Base-by-base conservation (phyloP, 2,888 invertebrate genomes). In the Automeris io region DNA sequence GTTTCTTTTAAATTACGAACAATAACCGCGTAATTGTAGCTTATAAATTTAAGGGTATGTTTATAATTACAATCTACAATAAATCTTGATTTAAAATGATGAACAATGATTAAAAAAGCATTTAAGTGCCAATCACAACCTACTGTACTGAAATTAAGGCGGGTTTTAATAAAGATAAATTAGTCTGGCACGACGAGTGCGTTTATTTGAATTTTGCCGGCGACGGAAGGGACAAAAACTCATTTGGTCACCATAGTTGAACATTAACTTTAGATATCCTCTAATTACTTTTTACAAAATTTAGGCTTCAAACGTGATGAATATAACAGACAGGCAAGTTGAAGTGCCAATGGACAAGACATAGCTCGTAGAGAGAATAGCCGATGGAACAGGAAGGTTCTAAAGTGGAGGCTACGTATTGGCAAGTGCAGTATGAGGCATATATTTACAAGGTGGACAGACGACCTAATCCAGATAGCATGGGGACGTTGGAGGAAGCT, bases 271-370 rank as follows among this genome's bases (percentile, higher is more conserved):
- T 33, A 11, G 9, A 13, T n/a, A n/a, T n/a, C n/a, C 8, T 11
- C 33, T 38, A 23, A 37, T 22, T 37, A 32, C 18, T 32, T 31
- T 18, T 31, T 37, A 33, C 25, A 26, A 38, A 13, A 23, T 13
- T 29, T n/a, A 2, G 9, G 7, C 16, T 22, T 24, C 18, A 19
- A 12, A 38, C 22, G 25, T n/a, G n/a, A 33, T 24, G 22, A 37
- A 33, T 19, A 19, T 21, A 25, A 22, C 23, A 33, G 4, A 19
- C 19, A 33, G 18, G 24, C 32, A 33, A 18, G 18, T 12, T 18
- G 35, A 19, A n/a, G n/a, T n/a, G n/a, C n/a, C n/a, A n/a, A n/a
- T n/a, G n/a, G n/a, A n/a, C n/a, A n/a, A n/a, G n/a, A n/a, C n/a
- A n/a, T n/a, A n/a, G n/a, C n/a, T n/a, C n/a, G n/a, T n/a, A n/a